Conservation (phyloP, 2,797 vertebrate genomes). For the Graptemys geographica region DNA sequence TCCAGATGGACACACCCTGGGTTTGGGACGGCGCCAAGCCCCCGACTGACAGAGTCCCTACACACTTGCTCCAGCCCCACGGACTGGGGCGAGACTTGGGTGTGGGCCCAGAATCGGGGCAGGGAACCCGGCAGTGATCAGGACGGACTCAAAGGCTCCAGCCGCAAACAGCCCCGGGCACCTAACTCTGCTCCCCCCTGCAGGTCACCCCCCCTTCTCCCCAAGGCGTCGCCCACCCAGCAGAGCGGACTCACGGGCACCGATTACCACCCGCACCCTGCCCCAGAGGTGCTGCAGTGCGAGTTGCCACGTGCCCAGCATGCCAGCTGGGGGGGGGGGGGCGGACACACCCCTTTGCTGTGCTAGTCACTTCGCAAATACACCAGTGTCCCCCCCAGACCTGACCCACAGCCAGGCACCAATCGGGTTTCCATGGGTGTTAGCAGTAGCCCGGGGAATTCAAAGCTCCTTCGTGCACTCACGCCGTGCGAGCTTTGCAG, state of each 20-base stretch:
- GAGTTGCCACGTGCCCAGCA: too few species aligned
- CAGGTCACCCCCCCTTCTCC: neutral
- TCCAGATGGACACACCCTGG: neutral
- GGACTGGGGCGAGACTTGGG: too few species aligned
- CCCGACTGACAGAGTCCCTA: neutral
- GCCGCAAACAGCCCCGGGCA: neutral
- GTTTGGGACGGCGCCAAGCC: fast-evolving
- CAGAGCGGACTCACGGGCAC: neutral
- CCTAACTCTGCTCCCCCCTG: too few species aligned
- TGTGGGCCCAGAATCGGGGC: too few species aligned
- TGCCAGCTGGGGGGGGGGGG: too few species aligned
- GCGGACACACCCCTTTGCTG: too few species aligned
- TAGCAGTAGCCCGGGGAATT: neutral
- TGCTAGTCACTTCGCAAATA: neutral
- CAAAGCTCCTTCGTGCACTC: neutral
- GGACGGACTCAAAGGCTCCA: too few species aligned
- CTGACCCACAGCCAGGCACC: too few species aligned
- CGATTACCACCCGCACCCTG: too few species aligned
- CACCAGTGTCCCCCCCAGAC: neutral
- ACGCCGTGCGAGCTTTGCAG: too few species aligned
- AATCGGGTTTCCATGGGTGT: neutral
- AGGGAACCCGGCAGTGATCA: too few species aligned
- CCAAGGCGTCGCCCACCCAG: neutral
- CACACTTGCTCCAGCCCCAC: neutral
- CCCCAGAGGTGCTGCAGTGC: too few species aligned